A percentile compares a stretch with the other conserved stretches of the same genome.
These are phyloP conservation scores for Pangasius sanitwongsei DNA, from an alignment of 2,797 vertebrate species.

Conservation along the genomic window DNA sequence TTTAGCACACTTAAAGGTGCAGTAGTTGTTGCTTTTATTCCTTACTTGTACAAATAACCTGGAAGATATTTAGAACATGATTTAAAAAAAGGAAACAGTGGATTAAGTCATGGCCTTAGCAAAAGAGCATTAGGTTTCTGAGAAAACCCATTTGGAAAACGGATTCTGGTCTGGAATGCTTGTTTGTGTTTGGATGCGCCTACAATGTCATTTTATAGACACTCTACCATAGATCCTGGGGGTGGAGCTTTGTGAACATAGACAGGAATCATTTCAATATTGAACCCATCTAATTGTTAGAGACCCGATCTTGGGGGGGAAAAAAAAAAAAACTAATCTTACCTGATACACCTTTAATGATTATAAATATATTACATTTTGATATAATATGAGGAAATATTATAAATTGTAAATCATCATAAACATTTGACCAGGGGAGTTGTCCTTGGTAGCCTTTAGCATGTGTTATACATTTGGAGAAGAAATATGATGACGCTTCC, in stretches of 20 bases:
- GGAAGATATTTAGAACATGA: too few relatives aligned
- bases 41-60: too few relatives aligned
- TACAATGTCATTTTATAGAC: not conserved
- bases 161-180: not conserved
- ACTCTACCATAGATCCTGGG: not conserved
- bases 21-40: too few relatives aligned
- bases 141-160: not conserved
- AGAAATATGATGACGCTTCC: conserved; percentile 50
- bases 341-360: not conserved
- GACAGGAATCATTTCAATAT: not conserved
- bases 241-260: not conserved
- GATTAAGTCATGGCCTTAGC: not conserved
- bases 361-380: not conserved
- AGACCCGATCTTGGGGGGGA: not conserved
- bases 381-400: not conserved
- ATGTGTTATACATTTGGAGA: not conserved
- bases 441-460: not conserved
- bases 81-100: not conserved
- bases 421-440: not conserved
- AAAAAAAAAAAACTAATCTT: not conserved
- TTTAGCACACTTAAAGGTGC: too few relatives aligned
- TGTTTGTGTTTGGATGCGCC: not conserved
- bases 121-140: not conserved
- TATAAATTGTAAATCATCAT: not conserved
- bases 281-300: not conserved